Base-by-base conservation (phyloP, 1,140 invertebrate genomes). In the Apis dorsata region DNA sequence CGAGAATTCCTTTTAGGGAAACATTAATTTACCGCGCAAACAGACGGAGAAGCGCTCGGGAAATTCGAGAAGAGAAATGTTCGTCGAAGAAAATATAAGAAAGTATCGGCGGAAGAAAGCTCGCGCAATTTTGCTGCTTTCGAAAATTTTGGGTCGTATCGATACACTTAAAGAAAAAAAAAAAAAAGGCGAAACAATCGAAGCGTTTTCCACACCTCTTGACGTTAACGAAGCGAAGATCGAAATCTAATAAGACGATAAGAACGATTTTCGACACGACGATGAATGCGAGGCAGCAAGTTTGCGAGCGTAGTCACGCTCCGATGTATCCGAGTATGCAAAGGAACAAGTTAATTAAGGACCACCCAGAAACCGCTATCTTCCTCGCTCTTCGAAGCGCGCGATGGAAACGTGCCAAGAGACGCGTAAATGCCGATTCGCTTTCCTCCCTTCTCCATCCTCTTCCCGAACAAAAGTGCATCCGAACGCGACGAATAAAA, bases 331-430 rank as follows among this genome's bases (percentile, higher is more conserved):
- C 85, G 12, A 84, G 49, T 84, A 79, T 79, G 76, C 86, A 79
- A 57, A 75, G 78, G 84, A 85, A 88, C 83, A 78, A 85, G 87
- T 88, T 88, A 85, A 88, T 88, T 87, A 88, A 79, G 70, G 87
- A 79, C 86, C 87, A 88, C 83, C 87, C 87, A 85, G 69, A 75
- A 55, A 59, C 79, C 44, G 44, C 60, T 59, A 63, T 72, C 79
- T 62, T 44, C 63, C 17, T 71, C 66, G 60, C 68, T 66, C 49
- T 24, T 57, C 28, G 59, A 55, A 63, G 57, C 53, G n/a, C 66
- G 19, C 74, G 83, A 85, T 87, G 80, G 87, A 87, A 77, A 69
- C 71, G 75, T 88, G 86, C 87, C 87, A 88, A 88, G 79, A 81
- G 13, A n/a, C 21, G 57, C 78, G 34, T 60, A 65, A 82, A 78